Base-by-base conservation (phyloP, 2,113 vertebrate species). In the Aldabrachelys gigantea region DNA sequence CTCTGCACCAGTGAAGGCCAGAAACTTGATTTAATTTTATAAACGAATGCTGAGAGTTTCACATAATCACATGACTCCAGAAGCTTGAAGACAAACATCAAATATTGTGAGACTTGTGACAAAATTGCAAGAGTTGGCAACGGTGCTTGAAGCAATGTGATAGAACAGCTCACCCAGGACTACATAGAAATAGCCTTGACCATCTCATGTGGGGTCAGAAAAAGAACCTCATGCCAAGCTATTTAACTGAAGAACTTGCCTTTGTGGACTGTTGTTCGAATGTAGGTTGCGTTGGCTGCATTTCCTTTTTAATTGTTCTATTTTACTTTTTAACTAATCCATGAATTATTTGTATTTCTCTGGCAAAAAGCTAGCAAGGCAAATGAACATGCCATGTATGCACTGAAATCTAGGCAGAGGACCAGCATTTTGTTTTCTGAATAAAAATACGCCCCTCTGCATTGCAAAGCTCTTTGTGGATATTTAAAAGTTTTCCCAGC, bases 341-440 rank as follows among this genome's bases (percentile, higher is more conserved):
- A 92, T 80, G 49, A 72, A 93, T 91, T 95, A 89, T 91, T 96
- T 96, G 72, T 94, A 80, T 79, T 75, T 87, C 50, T 88, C 88
- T 87, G 82, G 62, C 80, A 89, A 29, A 92, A 90, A 94, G 24
- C 56, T 81, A 75, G 12, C 80, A 24, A 50, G 41, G 65, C 49
- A 84, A 54, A 59, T 41, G 85, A 47, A 54, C 72, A 81, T 87
- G 44, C 47, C 0, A 1, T 47, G 14, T 81, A 50, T 88, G 93
- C 44, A 78, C 31, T 54, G 13, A 29, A n/a, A 53, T 11, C 21
- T 53, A 81, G 82, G 75, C 86, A 35, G 0, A 54, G 89, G 22
- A 85, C 22, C 38, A 92, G 69, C 6, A 50, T 14, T 83, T 52
- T 85, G 65, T 83, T 69, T 50, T 47, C 59, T 62, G 88, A 93